A percentile compares a stretch with the other conserved stretches of the same genome.
phyloP scores from a whole-genome alignment of 2,113 vertebrate species.

The Rhineura floridana region DNA sequence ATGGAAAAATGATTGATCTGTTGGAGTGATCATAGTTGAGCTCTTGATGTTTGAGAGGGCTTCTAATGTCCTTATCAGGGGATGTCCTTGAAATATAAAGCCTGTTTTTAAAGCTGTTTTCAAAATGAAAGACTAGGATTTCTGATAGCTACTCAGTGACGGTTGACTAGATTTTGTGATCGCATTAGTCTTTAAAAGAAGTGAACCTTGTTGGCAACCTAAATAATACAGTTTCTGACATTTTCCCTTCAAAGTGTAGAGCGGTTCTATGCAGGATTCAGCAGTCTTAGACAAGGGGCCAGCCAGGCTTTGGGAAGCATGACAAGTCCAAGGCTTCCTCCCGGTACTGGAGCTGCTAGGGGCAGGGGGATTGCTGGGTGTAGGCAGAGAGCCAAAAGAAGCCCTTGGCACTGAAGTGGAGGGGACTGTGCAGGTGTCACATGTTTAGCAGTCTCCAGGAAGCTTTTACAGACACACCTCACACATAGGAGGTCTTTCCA shows the following conservation, averaged over 20 bases:
- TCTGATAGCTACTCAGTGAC: too few relatives aligned
- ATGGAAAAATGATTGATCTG: constrained; percentile 5
- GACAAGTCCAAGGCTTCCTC: neutral
- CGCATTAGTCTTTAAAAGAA: neutral
- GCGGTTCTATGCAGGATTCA: neutral
- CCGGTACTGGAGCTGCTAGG: neutral
- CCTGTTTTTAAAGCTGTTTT: neutral
- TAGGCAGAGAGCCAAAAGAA: neutral
- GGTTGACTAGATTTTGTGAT: neutral
- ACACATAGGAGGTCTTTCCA: neutral
- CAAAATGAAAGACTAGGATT: neutral
- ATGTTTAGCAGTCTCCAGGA: neutral
- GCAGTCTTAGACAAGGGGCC: neutral
- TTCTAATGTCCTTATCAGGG: neutral
- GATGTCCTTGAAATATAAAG: neutral
- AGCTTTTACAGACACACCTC: neutral
- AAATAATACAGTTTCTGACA: neutral
- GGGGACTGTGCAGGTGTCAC: neutral
- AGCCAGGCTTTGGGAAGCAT: neutral
- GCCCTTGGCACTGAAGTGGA: neutral
- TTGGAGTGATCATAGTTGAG: neutral
- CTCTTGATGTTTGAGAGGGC: neutral
- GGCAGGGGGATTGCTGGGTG: neutral
- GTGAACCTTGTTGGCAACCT: neutral
- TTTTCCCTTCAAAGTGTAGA: too few relatives aligned